Evolutionary conservation across 2,888 invertebrate genomes (phyloP).

Genomic region (Orchestes rusci): DNA sequence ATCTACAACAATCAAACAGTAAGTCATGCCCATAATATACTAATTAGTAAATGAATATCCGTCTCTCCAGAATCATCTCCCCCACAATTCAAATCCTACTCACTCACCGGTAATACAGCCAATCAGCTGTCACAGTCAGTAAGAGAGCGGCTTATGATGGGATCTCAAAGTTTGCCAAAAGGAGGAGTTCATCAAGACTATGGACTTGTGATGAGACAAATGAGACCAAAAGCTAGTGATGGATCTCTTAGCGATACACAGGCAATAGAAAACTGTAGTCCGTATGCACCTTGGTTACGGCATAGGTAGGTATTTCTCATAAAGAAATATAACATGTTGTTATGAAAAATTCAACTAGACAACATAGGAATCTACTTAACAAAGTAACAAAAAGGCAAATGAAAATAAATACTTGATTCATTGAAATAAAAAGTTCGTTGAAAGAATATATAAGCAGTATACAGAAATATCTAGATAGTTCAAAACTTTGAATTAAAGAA

Average conservation of each 20-base stretch:
- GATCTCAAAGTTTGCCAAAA: constrained; percentile 82
- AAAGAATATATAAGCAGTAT: no score
- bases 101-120: constrained; percentile 76
- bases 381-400: no score
- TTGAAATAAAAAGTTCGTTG: no score
- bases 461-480: no score
- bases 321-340: no score
- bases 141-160: constrained; percentile 71
- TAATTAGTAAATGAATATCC: neutral
- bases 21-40: constrained; percentile 16
- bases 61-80: constrained; percentile 57
- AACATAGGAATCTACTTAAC: no score
- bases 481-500: no score
- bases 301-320: constrained; percentile 61
- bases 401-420: no score
- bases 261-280: constrained; percentile 74
- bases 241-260: constrained; percentile 84
- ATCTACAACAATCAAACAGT: constrained; percentile 34
- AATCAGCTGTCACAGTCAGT: constrained; percentile 83
- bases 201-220: constrained; percentile 41
- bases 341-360: no score
- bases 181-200: constrained; percentile 44
- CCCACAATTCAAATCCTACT: constrained; percentile 77
- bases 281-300: constrained; percentile 79
- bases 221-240: constrained; percentile 51